A percentile compares a stretch with the other conserved stretches of the same genome.
These are phyloP conservation scores for Sarcophaga rosellei DNA, from an alignment of 2,888 invertebrate species.

Conservation along the genomic window DNA sequence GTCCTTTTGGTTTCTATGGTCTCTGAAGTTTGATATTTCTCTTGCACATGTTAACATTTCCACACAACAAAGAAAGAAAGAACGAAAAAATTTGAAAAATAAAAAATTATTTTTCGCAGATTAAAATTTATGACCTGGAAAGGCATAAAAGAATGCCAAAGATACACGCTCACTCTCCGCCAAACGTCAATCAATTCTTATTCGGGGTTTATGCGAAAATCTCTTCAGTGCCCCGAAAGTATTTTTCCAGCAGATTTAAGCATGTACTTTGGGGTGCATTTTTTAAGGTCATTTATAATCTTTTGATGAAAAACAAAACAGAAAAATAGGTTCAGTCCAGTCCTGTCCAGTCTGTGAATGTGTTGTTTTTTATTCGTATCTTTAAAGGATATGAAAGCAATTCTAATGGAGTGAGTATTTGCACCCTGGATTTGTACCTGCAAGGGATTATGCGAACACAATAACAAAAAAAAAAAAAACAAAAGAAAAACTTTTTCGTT, in stretches of 20 bases:
- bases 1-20: constrained; percentile 6
- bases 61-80: background rate
- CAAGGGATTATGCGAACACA: background rate
- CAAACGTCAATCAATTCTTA: background rate
- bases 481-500: background rate
- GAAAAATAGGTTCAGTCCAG: too few relatives aligned
- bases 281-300: background rate
- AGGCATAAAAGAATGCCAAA: background rate
- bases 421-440: background rate
- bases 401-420: background rate
- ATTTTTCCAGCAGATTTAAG: background rate
- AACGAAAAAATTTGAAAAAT: background rate
- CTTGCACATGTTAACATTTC: background rate
- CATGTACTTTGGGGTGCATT: background rate
- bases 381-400: background rate
- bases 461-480: background rate
- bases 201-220: background rate
- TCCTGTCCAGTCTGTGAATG: background rate
- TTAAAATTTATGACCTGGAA: constrained; percentile 37
- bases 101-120: constrained; percentile 1
- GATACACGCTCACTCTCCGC: background rate
- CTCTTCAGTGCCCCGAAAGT: too few relatives aligned
- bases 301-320: background rate
- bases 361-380: background rate
- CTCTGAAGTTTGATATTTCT: background rate